phyloP scores from a whole-genome alignment of 2,888 invertebrate species.

The Tuberolachnus salignus region DNA sequence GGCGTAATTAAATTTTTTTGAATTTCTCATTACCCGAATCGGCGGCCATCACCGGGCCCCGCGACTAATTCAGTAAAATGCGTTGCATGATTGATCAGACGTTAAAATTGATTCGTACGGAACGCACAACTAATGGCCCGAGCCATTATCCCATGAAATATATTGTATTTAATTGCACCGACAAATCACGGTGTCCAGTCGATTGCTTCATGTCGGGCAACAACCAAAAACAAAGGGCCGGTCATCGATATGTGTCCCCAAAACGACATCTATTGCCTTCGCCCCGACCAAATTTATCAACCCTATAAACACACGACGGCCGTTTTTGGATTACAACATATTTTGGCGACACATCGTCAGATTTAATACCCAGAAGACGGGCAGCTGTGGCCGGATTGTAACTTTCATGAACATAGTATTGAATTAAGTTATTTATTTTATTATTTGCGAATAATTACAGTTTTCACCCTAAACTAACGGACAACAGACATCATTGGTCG shows the following conservation, averaged over 20 bases:
- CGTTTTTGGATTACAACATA: neutral
- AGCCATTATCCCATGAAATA: neutral
- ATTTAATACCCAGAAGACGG: neutral
- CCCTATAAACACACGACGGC: neutral
- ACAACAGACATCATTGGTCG: too few relatives aligned
- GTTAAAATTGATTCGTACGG: conserved; percentile 1
- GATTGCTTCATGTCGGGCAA: conserved; percentile 7
- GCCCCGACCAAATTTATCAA: neutral
- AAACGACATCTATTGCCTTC: neutral
- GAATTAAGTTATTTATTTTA: too few relatives aligned
- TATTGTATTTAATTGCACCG: neutral
- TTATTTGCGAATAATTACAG: too few relatives aligned
- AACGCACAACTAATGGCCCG: neutral
- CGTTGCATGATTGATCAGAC: neutral
- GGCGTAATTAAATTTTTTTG: neutral
- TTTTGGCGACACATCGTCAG: neutral
- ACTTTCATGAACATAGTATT: too few relatives aligned
- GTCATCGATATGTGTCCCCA: neutral
- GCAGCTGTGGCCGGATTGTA: too few relatives aligned
- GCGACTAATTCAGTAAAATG: neutral
- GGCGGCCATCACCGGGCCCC: neutral
- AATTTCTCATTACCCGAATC: neutral
- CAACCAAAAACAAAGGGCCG: conserved; percentile 4
- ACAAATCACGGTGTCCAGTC: conserved; percentile 21
- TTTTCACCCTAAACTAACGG: too few relatives aligned